Conservation (phyloP, 64 coral and sea anemone species). For the Stylophora pistillata region DNA sequence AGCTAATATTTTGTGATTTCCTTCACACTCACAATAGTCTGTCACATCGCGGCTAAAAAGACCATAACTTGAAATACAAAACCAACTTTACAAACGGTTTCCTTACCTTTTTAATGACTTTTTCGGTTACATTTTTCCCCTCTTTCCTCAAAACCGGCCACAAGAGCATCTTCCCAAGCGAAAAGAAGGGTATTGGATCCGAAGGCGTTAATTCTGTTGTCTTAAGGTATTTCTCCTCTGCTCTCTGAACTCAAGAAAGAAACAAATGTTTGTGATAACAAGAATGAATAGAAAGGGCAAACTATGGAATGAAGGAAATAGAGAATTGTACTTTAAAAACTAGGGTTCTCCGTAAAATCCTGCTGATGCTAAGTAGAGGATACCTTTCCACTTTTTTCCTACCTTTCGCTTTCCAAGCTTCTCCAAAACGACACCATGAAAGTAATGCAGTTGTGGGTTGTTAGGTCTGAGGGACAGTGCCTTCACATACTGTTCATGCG, state of each 20-base stretch:
- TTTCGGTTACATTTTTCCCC: conserved; percentile 8
- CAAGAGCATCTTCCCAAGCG: conserved; percentile 62
- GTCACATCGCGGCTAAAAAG: too few relatives aligned
- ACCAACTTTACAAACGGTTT: neutral
- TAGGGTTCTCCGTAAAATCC: too few relatives aligned
- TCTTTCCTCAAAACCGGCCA: conserved; percentile 38
- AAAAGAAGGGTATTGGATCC: conserved; percentile 40
- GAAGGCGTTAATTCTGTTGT: conserved; percentile 33
- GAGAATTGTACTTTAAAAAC: too few relatives aligned
- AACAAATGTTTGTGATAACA: neutral
- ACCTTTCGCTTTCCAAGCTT: conserved; percentile 75
- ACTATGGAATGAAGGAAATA: too few relatives aligned
- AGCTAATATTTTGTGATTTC: too few relatives aligned
- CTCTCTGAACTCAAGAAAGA: conserved; percentile 35
- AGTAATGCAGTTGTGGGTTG: conserved; percentile 52
- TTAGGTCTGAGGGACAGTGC: conserved; percentile 61
- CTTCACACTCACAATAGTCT: too few relatives aligned
- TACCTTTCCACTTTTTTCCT: neutral
- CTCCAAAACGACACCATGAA: conserved; percentile 74
- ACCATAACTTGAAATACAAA: too few relatives aligned
- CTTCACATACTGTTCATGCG: conserved; percentile 50
- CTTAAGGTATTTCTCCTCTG: conserved; percentile 49
- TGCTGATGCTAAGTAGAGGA: neutral
- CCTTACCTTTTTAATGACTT: conserved; percentile 23
- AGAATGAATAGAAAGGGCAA: neutral